Conservation (phyloP, 2,797 vertebrate genomes). For the Thalassophryne amazonica region DNA sequence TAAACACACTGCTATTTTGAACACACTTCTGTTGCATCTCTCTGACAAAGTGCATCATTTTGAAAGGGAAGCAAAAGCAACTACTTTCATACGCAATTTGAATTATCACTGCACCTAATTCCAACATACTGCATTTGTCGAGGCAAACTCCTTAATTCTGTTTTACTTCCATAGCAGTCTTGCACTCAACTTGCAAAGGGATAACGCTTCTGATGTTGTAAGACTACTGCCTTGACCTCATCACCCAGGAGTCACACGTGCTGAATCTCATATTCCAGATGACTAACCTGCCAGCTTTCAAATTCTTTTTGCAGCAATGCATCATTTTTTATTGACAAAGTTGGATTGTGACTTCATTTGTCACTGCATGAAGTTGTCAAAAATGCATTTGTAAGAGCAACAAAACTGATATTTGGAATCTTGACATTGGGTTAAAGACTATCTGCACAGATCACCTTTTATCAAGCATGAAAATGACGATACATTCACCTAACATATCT, state of each 20-base stretch:
- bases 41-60: too few relatives aligned
- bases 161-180: background rate
- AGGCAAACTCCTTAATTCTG: background rate
- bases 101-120: background rate
- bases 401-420: background rate
- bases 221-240: too few relatives aligned
- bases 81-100: too few relatives aligned
- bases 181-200: background rate
- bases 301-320: background rate
- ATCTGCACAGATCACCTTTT: background rate
- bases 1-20: too few relatives aligned
- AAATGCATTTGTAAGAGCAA: conserved; percentile 1
- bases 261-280: background rate
- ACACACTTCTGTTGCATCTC: too few relatives aligned
- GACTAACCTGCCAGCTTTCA: background rate
- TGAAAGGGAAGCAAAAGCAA: too few relatives aligned
- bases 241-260: background rate
- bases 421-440: background rate
- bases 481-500: background rate
- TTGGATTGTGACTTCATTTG: background rate
- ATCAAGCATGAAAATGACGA: background rate
- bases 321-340: background rate
- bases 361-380: background rate
- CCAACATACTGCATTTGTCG: background rate
- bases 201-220: too few relatives aligned